These are phyloP conservation scores for Drosophila obscura DNA, from an alignment of 1,140 invertebrate genomes.

Conservation along the genomic window DNA sequence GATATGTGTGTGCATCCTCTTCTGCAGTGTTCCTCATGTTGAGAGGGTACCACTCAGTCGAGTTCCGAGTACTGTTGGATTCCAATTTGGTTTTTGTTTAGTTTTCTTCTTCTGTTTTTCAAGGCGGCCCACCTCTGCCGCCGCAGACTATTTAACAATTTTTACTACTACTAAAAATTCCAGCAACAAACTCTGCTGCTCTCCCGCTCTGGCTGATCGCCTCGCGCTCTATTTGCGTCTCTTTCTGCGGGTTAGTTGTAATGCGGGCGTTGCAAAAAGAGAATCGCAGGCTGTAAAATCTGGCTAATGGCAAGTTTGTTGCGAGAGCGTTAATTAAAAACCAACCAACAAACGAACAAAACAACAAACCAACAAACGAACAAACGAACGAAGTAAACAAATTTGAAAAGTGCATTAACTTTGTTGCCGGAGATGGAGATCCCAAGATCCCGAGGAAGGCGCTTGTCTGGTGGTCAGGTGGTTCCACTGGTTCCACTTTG, in stretches of 20 bases:
- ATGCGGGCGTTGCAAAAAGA: constrained; percentile 75
- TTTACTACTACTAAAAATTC: constrained; percentile 79
- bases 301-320: constrained; percentile 81
- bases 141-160: constrained; percentile 79
- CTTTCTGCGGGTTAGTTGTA: constrained; percentile 62
- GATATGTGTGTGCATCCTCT: too few species aligned
- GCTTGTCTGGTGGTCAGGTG: background rate
- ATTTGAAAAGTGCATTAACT: constrained; percentile 60
- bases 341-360: constrained; percentile 27
- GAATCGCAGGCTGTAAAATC: constrained; percentile 78
- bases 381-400: constrained; percentile 11
- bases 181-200: constrained; percentile 40
- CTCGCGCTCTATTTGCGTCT: constrained; percentile 23
- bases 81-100: constrained; percentile 32
- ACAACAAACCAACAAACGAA: constrained; percentile 18
- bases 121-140: constrained; percentile 60
- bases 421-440: constrained; percentile 51
- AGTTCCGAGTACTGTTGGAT: background rate
- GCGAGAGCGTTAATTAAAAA: constrained; percentile 79
- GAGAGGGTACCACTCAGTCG: constrained; percentile 1
- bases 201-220: too few species aligned
- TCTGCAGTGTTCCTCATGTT: too few species aligned
- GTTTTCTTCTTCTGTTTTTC: constrained; percentile 21
- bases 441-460: constrained; percentile 20
- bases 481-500: constrained; percentile 27